Evolutionary conservation across 2,888 invertebrate genomes (phyloP), one percentile per base, ranked within the genome.

Genomic region (Andrena fulva): DNA sequence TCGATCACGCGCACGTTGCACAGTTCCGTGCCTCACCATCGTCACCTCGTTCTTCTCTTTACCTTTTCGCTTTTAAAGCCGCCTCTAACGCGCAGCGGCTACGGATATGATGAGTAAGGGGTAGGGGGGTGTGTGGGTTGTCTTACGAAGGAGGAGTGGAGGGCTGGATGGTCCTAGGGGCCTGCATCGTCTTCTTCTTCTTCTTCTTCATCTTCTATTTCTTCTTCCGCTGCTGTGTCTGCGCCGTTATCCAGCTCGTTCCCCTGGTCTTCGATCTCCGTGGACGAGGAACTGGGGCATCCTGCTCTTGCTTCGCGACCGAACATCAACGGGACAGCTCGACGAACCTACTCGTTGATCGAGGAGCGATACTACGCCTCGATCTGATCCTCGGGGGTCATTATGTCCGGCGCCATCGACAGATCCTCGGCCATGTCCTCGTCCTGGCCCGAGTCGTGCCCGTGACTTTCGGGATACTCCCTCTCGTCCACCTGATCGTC

Each of bases 391-490:
- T 93, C 93, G 68, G 94, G 87, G 63, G 90, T 91, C 90, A 93
- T 92, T 86, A 93, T 92, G 81, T 94, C 94, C 8, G 94, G 93
- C 54, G 93, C 94, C 94, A 92, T 94, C 87, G 92, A 94, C 73
- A 92, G 89, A 88, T 92, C 94, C 87, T 92, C 94, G 85, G 92
- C 94, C 89, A 92, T 93, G 85, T 92, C 94, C 87, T 92, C 93
- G 87, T 92, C 93, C 85, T 91, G 93, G 24, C 91, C 93, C 67
- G 94, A 94, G 69, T 94, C 92, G 78, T 93, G 92, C 2, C 89
- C 92, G 77, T 92, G 93, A 75, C 92, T 92, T 75, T 93, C 93
- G 42, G 92, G 90, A 87, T 92, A 93, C 74, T 93, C 92, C 81
- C 92, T 89, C 67, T 92, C 93, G 89, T 92, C 93, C 82, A 89